A percentile compares a stretch with the other conserved stretches of the same genome.
phyloP scores from a whole-genome alignment of 2,113 vertebrate genomes.

The Chamaea fasciata region DNA sequence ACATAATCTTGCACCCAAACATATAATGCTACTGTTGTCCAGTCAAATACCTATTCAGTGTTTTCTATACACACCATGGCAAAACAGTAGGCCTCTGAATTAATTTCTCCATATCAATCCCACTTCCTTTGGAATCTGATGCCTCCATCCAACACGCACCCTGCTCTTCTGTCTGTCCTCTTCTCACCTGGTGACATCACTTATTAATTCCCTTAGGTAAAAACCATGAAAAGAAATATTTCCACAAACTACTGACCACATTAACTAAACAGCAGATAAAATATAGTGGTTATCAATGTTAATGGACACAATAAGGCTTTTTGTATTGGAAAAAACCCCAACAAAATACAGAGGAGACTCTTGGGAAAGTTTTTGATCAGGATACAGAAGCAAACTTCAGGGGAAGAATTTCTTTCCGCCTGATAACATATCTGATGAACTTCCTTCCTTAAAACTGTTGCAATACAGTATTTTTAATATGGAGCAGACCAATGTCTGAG shows the following conservation, averaged over 20 bases:
- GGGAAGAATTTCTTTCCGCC: not conserved
- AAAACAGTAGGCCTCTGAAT: not conserved
- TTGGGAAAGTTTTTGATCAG: not conserved
- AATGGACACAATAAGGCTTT: not conserved
- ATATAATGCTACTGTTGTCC: not conserved
- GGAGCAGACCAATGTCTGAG: not conserved
- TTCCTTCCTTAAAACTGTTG: not conserved
- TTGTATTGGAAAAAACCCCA: not conserved
- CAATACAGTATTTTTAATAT: not conserved
- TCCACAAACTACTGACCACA: not conserved
- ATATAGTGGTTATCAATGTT: not conserved
- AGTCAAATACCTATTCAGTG: not conserved
- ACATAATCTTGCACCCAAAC: not conserved
- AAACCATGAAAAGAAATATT: not conserved
- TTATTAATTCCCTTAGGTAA: not conserved
- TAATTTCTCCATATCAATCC: not conserved
- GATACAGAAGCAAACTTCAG: not conserved
- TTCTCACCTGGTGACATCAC: not conserved
- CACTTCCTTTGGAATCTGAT: not conserved
- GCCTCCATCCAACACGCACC: not conserved
- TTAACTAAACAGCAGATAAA: not conserved
- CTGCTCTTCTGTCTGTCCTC: not conserved
- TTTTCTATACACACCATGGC: not conserved
- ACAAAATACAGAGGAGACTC: not conserved
- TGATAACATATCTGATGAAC: not conserved